Evolutionary conservation across 35 echinoderm and acorn worm genomes (phyloP).

Genomic region (Ophioderma brevispina): DNA sequence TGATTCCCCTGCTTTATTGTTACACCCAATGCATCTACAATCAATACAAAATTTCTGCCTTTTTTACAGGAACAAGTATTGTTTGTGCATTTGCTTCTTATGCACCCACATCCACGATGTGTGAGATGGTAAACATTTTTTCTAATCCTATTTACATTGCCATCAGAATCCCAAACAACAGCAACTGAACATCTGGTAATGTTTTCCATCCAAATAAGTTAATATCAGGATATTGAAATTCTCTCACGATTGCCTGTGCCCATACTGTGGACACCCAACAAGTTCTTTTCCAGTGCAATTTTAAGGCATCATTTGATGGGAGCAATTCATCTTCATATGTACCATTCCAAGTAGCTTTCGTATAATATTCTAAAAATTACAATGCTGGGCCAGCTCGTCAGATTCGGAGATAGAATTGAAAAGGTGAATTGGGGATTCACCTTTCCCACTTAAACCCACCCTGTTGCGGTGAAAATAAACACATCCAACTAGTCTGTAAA

Average conservation of each 20-base stretch:
- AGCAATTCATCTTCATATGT: slow-evolving; percentile 58
- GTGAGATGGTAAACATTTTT: slow-evolving; percentile 48
- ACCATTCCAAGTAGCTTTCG: slow-evolving; percentile 45
- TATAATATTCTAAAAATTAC: slow-evolving; percentile 22
- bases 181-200: not conserved
- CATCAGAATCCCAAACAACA: slow-evolving; percentile 33
- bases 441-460: slow-evolving; percentile 19
- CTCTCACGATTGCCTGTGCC: not conserved
- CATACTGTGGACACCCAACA: slow-evolving; percentile 49
- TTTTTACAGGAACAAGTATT: slow-evolving; percentile 30
- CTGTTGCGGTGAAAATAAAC: slow-evolving; percentile 50
- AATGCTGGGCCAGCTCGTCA: not conserved
- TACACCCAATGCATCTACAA: not conserved
- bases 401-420: slow-evolving; percentile 16
- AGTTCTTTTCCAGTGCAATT: slow-evolving; percentile 34
- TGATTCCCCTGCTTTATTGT: too few species aligned
- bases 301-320: slow-evolving; percentile 36
- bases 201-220: slow-evolving; percentile 19
- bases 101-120: slow-evolving; percentile 40
- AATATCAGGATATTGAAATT: slow-evolving; percentile 33
- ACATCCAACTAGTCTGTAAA: slow-evolving; percentile 48
- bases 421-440: slow-evolving; percentile 41
- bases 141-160: slow-evolving; percentile 30
- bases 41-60: not conserved
- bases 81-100: slow-evolving; percentile 16